Conservation (phyloP, 2,888 invertebrate genomes). For the Hyppa rectilinea region DNA sequence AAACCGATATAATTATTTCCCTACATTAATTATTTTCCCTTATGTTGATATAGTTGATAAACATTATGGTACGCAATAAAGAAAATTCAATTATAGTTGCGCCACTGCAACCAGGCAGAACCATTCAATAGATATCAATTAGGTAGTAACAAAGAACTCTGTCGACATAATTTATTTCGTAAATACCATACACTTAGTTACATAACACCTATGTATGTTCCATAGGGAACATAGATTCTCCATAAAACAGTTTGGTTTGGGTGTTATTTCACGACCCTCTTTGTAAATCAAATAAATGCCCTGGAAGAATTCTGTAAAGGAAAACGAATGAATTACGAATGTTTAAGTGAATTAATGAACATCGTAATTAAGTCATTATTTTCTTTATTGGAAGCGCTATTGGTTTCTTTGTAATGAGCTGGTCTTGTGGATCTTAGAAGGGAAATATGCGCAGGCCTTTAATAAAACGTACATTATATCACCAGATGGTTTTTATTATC, state of each 20-base stretch:
- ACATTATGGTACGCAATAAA: too few relatives aligned
- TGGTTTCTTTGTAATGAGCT: conserved; percentile 20
- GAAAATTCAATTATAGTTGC: too few relatives aligned
- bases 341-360: conserved; percentile 58
- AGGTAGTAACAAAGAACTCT: neutral
- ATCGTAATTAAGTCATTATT: conserved; percentile 51
- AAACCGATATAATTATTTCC: too few relatives aligned
- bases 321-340: conserved; percentile 56
- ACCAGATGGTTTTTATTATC: neutral
- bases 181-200: too few relatives aligned
- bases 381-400: conserved; percentile 33
- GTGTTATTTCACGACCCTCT: conserved; percentile 42
- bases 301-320: conserved; percentile 33
- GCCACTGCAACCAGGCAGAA: too few relatives aligned
- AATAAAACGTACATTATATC: conserved; percentile 1
- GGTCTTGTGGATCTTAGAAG: too few relatives aligned
- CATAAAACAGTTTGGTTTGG: conserved; percentile 13
- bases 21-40: too few relatives aligned
- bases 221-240: neutral
- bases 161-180: neutral
- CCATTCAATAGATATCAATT: too few relatives aligned
- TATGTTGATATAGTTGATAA: too few relatives aligned
- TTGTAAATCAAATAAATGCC: conserved; percentile 55
- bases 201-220: too few relatives aligned
- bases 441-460: neutral